A percentile compares a stretch with the other conserved stretches of the same genome.
Conservation (phyloP, 2,113 vertebrate species). For the Maccullochella peelii region DNA sequence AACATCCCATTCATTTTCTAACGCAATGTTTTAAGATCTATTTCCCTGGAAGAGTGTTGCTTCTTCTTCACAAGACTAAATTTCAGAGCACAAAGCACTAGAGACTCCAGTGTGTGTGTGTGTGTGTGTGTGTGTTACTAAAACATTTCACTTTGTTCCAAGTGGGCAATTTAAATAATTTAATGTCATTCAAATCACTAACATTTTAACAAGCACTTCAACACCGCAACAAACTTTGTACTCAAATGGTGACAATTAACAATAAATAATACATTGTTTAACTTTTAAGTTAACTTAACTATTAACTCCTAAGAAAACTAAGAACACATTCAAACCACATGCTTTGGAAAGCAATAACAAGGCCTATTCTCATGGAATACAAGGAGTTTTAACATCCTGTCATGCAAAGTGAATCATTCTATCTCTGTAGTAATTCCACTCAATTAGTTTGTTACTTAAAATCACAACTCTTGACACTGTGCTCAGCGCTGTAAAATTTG, state of each 20-base stretch:
- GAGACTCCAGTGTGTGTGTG: not conserved
- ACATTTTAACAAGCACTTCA: slow-evolving; percentile 67
- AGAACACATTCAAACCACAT: slow-evolving; percentile 56
- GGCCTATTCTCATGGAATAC: slow-evolving; percentile 15
- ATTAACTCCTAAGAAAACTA: slow-evolving; percentile 27
- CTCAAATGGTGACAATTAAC: slow-evolving; percentile 66
- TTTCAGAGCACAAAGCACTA: not conserved
- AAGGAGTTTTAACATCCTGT: slow-evolving; percentile 20
- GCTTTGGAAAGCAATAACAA: slow-evolving; percentile 48
- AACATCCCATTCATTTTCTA: slow-evolving; percentile 32
- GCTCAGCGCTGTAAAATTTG: slow-evolving; percentile 27
- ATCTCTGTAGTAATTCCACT: slow-evolving; percentile 53
- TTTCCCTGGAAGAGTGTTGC: not conserved
- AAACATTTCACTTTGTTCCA: slow-evolving; percentile 32
- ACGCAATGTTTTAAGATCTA: slow-evolving; percentile 2
- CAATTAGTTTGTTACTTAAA: slow-evolving; percentile 32
- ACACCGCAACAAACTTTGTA: slow-evolving; percentile 67
- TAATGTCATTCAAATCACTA: slow-evolving; percentile 73
- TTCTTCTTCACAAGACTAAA: not conserved
- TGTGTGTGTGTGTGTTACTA: not conserved
- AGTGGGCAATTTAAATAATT: slow-evolving; percentile 69
- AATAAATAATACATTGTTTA: slow-evolving; percentile 78
- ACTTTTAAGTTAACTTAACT: slow-evolving; percentile 52
- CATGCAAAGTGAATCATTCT: slow-evolving; percentile 62
- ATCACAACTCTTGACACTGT: slow-evolving; percentile 36